Percentiles rank a stretch among this genome's conserved stretches.
Conservation (phyloP, 2,888 invertebrate species). For the Lasioglossum figueresi region DNA sequence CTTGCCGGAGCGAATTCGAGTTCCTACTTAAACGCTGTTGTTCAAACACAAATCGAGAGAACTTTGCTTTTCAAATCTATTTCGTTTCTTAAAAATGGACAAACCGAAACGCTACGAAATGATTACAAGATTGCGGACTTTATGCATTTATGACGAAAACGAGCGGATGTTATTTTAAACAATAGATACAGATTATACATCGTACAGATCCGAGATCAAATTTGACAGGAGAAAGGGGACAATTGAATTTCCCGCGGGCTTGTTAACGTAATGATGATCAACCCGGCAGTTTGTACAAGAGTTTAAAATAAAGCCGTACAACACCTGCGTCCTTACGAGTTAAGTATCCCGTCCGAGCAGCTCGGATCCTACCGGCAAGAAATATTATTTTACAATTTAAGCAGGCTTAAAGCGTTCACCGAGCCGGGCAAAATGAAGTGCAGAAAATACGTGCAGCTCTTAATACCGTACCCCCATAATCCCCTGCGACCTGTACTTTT, state of each 20-base stretch:
- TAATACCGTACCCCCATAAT: constrained; percentile 5
- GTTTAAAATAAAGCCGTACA: background rate
- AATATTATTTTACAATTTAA: constrained; percentile 9
- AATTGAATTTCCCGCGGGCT: background rate
- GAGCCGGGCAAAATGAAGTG: background rate
- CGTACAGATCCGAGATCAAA: background rate
- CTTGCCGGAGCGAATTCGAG: background rate
- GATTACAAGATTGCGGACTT: background rate
- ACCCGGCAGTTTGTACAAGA: background rate
- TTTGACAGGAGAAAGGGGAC: background rate
- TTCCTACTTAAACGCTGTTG: background rate
- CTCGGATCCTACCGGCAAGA: background rate
- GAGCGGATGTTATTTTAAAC: no score
- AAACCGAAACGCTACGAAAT: background rate
- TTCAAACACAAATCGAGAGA: background rate
- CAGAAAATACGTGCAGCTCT: constrained; percentile 4
- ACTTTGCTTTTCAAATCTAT: background rate
- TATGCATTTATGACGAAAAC: no score
- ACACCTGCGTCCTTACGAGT: background rate
- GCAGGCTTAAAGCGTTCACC: constrained; percentile 9
- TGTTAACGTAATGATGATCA: constrained; percentile 5
- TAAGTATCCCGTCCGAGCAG: background rate
- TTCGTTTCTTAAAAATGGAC: background rate
- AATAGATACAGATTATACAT: no score
- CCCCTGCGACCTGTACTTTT: background rate